Evolutionary conservation across 2,888 invertebrate genomes (phyloP).

Genomic region (Xylota segnis): DNA sequence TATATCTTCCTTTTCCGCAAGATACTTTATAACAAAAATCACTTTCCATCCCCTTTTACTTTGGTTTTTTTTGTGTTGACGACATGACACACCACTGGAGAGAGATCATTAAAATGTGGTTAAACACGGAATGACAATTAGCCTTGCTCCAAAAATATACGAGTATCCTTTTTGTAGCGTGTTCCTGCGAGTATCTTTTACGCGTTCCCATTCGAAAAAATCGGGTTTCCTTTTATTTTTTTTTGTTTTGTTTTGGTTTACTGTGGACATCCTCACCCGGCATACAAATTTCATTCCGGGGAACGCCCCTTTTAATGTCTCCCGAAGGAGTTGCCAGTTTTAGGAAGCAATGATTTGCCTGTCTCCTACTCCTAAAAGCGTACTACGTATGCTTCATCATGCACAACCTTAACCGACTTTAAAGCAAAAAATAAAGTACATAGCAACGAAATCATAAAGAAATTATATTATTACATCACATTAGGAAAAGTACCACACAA

Average conservation of each 20-base stretch:
- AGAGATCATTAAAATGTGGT: constrained; percentile 71
- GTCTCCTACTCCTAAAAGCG: not conserved
- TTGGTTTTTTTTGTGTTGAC: constrained; percentile 32
- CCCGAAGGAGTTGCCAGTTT: constrained; percentile 28
- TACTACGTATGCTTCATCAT: not conserved
- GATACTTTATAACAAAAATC: constrained; percentile 59
- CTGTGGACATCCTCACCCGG: constrained; percentile 18
- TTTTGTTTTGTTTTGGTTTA: not conserved
- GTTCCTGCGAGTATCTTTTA: constrained; percentile 12
- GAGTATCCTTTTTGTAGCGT: constrained; percentile 56
- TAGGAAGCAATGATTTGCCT: constrained; percentile 9
- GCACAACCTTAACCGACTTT: constrained; percentile 36
- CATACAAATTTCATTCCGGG: constrained; percentile 52
- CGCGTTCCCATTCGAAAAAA: constrained; percentile 27
- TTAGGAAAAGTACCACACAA: constrained; percentile 23
- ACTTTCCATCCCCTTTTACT: constrained; percentile 67
- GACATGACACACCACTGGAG: constrained; percentile 63
- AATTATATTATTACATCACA: constrained; percentile 46
- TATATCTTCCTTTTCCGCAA: constrained; percentile 76
- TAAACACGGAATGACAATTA: constrained; percentile 76
- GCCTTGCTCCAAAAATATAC: constrained; percentile 53
- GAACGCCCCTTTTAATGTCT: constrained; percentile 51
- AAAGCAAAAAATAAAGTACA: not conserved
- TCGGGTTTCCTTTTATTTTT: constrained; percentile 11
- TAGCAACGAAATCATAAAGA: constrained; percentile 7